Evolutionary conservation across 2,888 invertebrate genomes (phyloP).

Genomic region (Campoplex nolae): DNA sequence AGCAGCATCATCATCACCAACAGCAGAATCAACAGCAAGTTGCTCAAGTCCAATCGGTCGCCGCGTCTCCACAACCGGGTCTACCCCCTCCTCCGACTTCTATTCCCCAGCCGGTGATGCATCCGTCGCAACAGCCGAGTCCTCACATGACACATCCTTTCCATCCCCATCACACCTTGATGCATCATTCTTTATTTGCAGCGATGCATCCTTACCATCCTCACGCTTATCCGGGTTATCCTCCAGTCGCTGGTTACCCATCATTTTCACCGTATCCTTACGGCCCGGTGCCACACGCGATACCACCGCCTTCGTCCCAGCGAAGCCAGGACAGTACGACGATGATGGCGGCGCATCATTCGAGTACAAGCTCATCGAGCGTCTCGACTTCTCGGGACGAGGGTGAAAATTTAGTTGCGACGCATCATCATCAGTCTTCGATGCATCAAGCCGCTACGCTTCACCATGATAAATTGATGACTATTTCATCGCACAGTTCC

Average conservation of each 20-base stretch:
- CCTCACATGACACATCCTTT: slow-evolving; percentile 89
- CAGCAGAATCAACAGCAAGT: slow-evolving; percentile 73
- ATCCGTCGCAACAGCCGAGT: slow-evolving; percentile 91
- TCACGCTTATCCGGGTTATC: slow-evolving; percentile 85
- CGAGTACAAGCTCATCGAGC: slow-evolving; percentile 86
- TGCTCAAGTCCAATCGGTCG: slow-evolving; percentile 80
- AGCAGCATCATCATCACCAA: slow-evolving; percentile 67
- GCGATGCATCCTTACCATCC: slow-evolving; percentile 90
- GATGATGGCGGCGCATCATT: slow-evolving; percentile 89
- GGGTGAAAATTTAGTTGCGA: slow-evolving; percentile 84
- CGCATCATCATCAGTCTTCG: slow-evolving; percentile 89
- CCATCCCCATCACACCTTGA: slow-evolving; percentile 91
- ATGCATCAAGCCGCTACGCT: slow-evolving; percentile 84
- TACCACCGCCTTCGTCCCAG: slow-evolving; percentile 88
- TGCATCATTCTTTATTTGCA: slow-evolving; percentile 89
- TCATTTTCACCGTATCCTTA: slow-evolving; percentile 88
- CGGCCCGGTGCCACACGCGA: slow-evolving; percentile 90
- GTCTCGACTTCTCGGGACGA: slow-evolving; percentile 90
- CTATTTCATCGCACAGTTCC: slow-evolving; percentile 85
- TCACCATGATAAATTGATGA: slow-evolving; percentile 89
- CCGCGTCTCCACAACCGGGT: slow-evolving; percentile 82
- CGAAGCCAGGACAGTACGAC: slow-evolving; percentile 88
- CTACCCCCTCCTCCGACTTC: slow-evolving; percentile 88
- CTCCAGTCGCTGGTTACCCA: slow-evolving; percentile 82
- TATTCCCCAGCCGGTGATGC: slow-evolving; percentile 89